Percentiles rank a stretch among this genome's conserved stretches.
Conservation (phyloP, 2,888 invertebrate genomes). For the Apodemia mormo region DNA sequence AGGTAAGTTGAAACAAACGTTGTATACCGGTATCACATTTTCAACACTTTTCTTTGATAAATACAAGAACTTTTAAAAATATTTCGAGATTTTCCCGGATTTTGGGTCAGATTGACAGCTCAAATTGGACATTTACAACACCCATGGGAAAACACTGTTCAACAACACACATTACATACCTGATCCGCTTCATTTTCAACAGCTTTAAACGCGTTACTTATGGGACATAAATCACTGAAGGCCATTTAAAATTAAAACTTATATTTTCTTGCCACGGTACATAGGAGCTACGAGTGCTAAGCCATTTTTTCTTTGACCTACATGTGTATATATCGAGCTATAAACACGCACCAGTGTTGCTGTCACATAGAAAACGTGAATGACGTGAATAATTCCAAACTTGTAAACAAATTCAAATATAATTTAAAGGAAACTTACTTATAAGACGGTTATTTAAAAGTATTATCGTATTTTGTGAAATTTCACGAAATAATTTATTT, state of each 20-base stretch:
- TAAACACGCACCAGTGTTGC: conserved; percentile 69
- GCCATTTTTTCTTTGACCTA: conserved; percentile 82
- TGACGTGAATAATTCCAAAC: not conserved
- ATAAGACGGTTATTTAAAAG: not conserved
- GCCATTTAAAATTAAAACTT: conserved; percentile 80
- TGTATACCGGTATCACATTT: conserved; percentile 15
- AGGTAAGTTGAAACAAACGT: conserved; percentile 19
- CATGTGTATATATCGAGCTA: conserved; percentile 78
- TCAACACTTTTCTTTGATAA: conserved; percentile 34
- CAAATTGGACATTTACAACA: conserved; percentile 70
- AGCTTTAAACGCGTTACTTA: conserved; percentile 77
- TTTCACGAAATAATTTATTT: not conserved
- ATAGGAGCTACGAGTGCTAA: conserved; percentile 74
- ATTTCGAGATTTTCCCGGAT: conserved; percentile 64
- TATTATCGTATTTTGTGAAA: not conserved
- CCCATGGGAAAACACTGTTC: conserved; percentile 63
- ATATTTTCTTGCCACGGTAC: conserved; percentile 76
- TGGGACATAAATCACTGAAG: conserved; percentile 81
- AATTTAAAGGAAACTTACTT: conserved; percentile 18
- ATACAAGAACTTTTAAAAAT: conserved; percentile 49
- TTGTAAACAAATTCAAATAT: not conserved
- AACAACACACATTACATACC: conserved; percentile 62
- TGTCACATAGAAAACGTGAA: conserved; percentile 44
- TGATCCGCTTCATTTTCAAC: conserved; percentile 79
- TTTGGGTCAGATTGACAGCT: conserved; percentile 77